Conservation (phyloP, 1,140 invertebrate species). For the Drosophila arizonae region DNA sequence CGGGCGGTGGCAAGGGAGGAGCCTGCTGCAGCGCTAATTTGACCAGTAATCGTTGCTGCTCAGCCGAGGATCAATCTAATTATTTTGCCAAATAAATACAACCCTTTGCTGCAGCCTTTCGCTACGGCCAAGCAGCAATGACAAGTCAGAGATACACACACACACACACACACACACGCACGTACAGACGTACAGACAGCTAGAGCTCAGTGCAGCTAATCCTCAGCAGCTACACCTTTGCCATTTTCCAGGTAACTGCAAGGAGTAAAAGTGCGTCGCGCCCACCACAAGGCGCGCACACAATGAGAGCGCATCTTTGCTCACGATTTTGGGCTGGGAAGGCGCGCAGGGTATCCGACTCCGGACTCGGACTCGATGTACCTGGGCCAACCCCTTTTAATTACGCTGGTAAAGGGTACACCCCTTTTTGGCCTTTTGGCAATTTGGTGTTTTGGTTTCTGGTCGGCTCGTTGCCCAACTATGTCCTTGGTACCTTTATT, state of each 20-base stretch:
- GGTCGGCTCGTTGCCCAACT: slow-evolving; percentile 34
- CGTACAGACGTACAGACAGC: background rate
- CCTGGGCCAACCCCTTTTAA: slow-evolving; percentile 63
- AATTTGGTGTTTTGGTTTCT: slow-evolving; percentile 63
- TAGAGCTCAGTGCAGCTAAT: slow-evolving; percentile 1
- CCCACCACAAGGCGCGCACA: slow-evolving; percentile 65
- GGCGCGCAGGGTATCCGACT: background rate
- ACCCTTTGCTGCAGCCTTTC: slow-evolving; percentile 59
- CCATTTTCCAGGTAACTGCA: slow-evolving; percentile 43
- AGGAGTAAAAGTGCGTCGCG: slow-evolving; percentile 78
- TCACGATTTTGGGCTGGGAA: slow-evolving; percentile 56
- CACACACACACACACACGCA: background rate
- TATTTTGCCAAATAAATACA: slow-evolving; percentile 77
- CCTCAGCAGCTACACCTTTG: slow-evolving; percentile 11
- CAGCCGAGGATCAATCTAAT: slow-evolving; percentile 74
- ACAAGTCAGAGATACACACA: background rate
- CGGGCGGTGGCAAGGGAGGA: slow-evolving; percentile 40
- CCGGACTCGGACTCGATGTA: slow-evolving; percentile 3
- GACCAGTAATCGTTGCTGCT: slow-evolving; percentile 49
- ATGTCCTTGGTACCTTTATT: slow-evolving; percentile 63
- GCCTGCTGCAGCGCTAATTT: slow-evolving; percentile 45
- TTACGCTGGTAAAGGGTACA: slow-evolving; percentile 80
- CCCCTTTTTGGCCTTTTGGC: slow-evolving; percentile 62
- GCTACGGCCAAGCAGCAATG: slow-evolving; percentile 35
- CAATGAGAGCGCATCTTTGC: slow-evolving; percentile 41